Evolutionary conservation across 2,888 invertebrate genomes (phyloP), one percentile per base, ranked within the genome.

Genomic region (Tipula helvola): DNA sequence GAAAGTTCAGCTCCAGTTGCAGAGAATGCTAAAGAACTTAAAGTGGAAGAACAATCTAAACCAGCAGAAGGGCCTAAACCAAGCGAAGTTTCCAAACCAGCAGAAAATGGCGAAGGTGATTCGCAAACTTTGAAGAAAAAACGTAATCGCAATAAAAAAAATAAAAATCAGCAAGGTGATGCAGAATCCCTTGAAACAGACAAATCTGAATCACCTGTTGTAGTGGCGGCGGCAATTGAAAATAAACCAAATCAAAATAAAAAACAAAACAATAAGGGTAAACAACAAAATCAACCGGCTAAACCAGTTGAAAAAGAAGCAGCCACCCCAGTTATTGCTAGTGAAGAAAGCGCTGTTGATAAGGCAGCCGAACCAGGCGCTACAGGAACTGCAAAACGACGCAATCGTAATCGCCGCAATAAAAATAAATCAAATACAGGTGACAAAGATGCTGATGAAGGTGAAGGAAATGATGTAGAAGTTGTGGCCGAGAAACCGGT

Each of bases 91-190:
- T 1, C 42, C 3, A 42, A 85, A 85, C n/a, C 85, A 16, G 7
- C 5, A 28, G 52, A 18, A 36, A 42, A 18, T 13, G 13, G 47
- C 36, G 86, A 36, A n/a, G 57, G 57, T n/a, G 57, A 57, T 52
- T 36, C 52, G 57, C 42, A 52, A 52, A 86, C 86, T n/a, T 52
- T 86, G 16, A 86, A 86, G 57, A 86, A 86, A 36, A 86, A 86
- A 42, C 52, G 52, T 36, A 86, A 57, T 36, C 52, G 42, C 4
- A 86, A 86, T 36, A 86, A 86, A 18, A 86, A 86, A 57, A 52
- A 52, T 52, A 86, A 86, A 36, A 86, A 86, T 42, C 86, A 44
- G 47, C 36, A 47, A 18, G 36, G 5, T 13, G 52, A 28, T 16
- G 86, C 36, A 7, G 57, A 39, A 39, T 36, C 52, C n/a, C 0